These are phyloP conservation scores for Callionymus lyra DNA, from an alignment of 2,113 vertebrate genomes.

Conservation along the genomic window DNA sequence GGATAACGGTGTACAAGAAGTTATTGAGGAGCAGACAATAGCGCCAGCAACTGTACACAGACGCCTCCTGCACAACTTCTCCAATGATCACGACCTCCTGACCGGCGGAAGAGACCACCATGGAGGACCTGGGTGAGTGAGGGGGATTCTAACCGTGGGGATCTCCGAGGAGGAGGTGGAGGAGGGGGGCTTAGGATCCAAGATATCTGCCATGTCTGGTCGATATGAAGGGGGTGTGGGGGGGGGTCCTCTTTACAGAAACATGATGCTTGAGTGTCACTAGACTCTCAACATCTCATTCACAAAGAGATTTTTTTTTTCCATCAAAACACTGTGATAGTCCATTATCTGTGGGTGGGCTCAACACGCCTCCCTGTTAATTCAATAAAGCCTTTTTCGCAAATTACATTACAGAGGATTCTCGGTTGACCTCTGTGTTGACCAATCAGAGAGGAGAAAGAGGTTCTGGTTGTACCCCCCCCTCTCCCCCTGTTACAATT, in stretches of 20 bases:
- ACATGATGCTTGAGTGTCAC: too few relatives aligned
- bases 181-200: conserved; percentile 43
- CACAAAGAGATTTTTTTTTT: too few relatives aligned
- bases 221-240: neutral
- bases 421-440: conserved; percentile 7
- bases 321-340: too few relatives aligned
- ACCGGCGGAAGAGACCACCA: conserved; percentile 28
- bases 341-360: neutral
- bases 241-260: neutral
- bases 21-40: conserved; percentile 48
- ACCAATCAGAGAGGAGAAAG: conserved; percentile 6
- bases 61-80: conserved; percentile 15
- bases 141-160: conserved; percentile 5
- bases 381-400: conserved; percentile 28
- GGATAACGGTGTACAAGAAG: conserved; percentile 61
- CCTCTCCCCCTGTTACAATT: too few relatives aligned
- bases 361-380: conserved; percentile 26
- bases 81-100: conserved; percentile 19
- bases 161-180: conserved; percentile 34
- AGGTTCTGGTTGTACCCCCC: neutral
- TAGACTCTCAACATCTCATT: too few relatives aligned
- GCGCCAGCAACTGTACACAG: conserved; percentile 8
- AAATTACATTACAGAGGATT: conserved; percentile 31
- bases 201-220: conserved; percentile 21
- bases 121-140: conserved; percentile 67